These are phyloP conservation scores for Automeris io DNA, from an alignment of 2,888 invertebrate species.

Conservation along the genomic window DNA sequence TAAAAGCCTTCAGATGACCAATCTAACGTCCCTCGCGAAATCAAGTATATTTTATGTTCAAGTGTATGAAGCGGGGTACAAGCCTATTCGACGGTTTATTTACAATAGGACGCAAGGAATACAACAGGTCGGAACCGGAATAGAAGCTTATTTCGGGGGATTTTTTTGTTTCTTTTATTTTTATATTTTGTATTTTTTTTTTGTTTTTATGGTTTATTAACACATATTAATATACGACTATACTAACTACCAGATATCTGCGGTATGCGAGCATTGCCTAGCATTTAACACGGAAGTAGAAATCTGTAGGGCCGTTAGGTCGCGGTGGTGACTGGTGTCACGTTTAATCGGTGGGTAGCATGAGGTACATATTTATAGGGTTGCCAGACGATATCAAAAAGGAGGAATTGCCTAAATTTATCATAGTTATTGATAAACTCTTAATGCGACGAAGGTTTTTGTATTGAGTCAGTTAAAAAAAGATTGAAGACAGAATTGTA, in stretches of 20 bases:
- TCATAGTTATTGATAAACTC: too few species aligned
- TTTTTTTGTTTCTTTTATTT: constrained; percentile 34
- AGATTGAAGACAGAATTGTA: too few species aligned
- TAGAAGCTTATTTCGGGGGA: constrained; percentile 50
- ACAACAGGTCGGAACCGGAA: constrained; percentile 39
- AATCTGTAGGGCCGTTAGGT: constrained; percentile 19
- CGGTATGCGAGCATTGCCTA: constrained; percentile 25
- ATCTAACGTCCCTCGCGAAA: constrained; percentile 27
- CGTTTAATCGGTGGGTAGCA: constrained; percentile 21
- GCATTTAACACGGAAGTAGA: constrained; percentile 26
- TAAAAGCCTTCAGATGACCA: constrained; percentile 36
- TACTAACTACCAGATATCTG: constrained; percentile 30
- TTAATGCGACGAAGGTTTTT: too few species aligned
- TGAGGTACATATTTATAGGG: too few species aligned
- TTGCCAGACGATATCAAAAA: too few species aligned
- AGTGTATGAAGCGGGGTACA: constrained; percentile 59
- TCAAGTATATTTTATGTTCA: constrained; percentile 41
- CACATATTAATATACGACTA: constrained; percentile 32
- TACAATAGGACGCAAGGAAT: constrained; percentile 47
- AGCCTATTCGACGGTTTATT: constrained; percentile 53
- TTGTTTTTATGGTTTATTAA: constrained; percentile 25
- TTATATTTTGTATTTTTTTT: too few species aligned
- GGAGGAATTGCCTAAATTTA: too few species aligned
- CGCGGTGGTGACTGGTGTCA: constrained; percentile 19
- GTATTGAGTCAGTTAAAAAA: too few species aligned